Evolutionary conservation across 2,113 vertebrate genomes (phyloP).

Genomic region (Macrotus californicus): DNA sequence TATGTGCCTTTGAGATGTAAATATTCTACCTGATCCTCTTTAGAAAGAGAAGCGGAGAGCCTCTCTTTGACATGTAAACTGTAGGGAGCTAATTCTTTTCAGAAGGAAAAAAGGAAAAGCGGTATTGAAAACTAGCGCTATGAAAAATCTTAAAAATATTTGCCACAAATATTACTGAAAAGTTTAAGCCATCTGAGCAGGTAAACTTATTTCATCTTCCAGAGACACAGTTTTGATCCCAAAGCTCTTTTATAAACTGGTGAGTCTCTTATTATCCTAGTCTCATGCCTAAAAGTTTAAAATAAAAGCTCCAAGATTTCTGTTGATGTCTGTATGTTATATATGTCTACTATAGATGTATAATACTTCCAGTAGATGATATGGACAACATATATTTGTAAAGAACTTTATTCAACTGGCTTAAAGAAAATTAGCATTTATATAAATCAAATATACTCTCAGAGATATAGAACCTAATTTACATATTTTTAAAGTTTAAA

Average conservation of each 20-base stretch:
- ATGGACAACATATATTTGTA: background rate
- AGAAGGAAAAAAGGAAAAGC: background rate
- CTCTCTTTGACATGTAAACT: background rate
- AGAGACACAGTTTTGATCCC: background rate
- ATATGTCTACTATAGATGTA: background rate
- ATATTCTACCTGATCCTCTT: background rate
- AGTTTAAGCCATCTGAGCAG: background rate
- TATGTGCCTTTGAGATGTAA: background rate
- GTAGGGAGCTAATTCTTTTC: background rate
- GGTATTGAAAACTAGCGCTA: background rate
- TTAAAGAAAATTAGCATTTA: background rate
- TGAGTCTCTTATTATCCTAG: background rate
- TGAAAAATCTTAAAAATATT: background rate
- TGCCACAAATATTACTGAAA: background rate
- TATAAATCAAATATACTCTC: background rate
- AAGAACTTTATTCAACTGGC: background rate
- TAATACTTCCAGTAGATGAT: background rate
- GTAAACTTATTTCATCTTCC: background rate
- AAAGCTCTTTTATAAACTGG: background rate
- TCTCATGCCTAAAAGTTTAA: background rate
- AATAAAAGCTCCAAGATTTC: background rate
- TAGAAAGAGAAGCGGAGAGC: background rate
- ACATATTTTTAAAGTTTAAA: background rate
- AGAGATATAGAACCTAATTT: background rate
- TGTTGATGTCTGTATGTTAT: background rate